These are phyloP conservation scores for Cardiocondyla obscurior DNA, from an alignment of 1,140 invertebrate species.

Conservation along the genomic window DNA sequence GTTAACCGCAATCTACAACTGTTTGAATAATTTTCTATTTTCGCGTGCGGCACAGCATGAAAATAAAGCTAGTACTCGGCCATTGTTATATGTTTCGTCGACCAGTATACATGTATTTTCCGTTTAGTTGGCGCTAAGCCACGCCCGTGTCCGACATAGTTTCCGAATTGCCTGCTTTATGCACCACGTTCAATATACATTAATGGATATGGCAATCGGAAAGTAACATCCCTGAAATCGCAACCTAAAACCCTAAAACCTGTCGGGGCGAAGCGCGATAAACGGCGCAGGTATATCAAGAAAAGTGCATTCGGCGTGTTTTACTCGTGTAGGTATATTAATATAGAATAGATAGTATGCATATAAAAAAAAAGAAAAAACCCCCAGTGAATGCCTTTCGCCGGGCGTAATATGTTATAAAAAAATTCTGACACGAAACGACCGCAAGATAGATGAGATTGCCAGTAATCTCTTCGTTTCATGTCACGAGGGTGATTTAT, in stretches of 20 bases:
- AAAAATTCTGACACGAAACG: neutral
- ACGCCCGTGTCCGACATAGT: conserved; percentile 37
- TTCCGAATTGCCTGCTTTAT: conserved; percentile 21
- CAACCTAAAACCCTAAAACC: neutral
- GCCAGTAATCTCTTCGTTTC: neutral
- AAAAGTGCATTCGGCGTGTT: neutral
- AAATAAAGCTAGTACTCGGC: neutral
- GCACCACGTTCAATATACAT: neutral
- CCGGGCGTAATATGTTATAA: neutral
- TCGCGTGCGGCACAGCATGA: neutral
- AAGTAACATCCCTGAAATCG: neutral
- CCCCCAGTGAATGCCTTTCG: neutral
- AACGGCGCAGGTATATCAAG: neutral
- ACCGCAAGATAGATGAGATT: neutral
- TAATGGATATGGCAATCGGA: conserved; percentile 37
- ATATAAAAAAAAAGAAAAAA: too few species aligned
- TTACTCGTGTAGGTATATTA: neutral
- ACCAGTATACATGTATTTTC: conserved; percentile 10
- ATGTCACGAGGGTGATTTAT: neutral
- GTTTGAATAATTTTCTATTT: conserved; percentile 28
- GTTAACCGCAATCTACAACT: conserved; percentile 18
- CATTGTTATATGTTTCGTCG: neutral
- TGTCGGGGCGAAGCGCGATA: neutral
- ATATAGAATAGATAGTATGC: neutral
- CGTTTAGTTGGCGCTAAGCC: conserved; percentile 39